Percentiles rank a stretch among this genome's conserved stretches.
Conservation (phyloP, 2,888 invertebrate genomes). For the Amblyjoppa fuscipennis region DNA sequence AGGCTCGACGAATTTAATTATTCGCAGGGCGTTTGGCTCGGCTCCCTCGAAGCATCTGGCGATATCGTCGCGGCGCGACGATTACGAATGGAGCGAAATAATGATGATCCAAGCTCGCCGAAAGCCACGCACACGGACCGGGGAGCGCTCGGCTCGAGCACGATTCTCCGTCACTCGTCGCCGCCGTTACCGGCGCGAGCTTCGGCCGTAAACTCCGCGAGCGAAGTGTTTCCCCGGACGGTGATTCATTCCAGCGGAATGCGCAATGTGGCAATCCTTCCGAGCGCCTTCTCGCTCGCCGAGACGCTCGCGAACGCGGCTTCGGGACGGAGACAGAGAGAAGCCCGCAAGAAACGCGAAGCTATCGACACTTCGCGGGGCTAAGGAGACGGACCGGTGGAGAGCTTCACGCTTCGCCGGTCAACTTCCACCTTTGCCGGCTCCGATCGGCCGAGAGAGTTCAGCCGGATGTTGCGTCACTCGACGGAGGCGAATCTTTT, state of each 20-base stretch:
- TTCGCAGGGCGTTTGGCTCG: neutral
- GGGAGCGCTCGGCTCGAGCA: neutral
- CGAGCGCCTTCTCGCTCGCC: conserved; percentile 16
- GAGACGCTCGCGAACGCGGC: conserved; percentile 50
- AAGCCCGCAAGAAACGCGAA: conserved; percentile 65
- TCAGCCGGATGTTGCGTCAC: conserved; percentile 83
- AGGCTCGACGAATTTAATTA: neutral
- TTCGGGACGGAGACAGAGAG: conserved; percentile 54
- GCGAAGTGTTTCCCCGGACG: conserved; percentile 50
- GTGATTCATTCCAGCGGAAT: conserved; percentile 80
- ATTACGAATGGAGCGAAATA: conserved; percentile 12
- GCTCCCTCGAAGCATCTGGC: conserved; percentile 47
- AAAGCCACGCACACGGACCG: neutral
- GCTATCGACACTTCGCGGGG: conserved; percentile 72
- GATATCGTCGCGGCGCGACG: conserved; percentile 27
- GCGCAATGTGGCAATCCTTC: conserved; percentile 79
- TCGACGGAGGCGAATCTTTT: conserved; percentile 8
- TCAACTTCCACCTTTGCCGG: conserved; percentile 71
- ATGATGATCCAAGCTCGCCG: conserved; percentile 28
- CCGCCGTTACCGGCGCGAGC: neutral
- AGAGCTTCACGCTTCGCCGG: conserved; percentile 76
- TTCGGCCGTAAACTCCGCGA: conserved; percentile 33
- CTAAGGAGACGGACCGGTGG: conserved; percentile 44
- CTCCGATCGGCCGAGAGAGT: conserved; percentile 67
- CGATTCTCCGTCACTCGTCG: conserved; percentile 9